Evolutionary conservation across 2,888 invertebrate genomes (phyloP), one percentile per base, ranked within the genome.

Genomic region (Eupithecia centaureata): DNA sequence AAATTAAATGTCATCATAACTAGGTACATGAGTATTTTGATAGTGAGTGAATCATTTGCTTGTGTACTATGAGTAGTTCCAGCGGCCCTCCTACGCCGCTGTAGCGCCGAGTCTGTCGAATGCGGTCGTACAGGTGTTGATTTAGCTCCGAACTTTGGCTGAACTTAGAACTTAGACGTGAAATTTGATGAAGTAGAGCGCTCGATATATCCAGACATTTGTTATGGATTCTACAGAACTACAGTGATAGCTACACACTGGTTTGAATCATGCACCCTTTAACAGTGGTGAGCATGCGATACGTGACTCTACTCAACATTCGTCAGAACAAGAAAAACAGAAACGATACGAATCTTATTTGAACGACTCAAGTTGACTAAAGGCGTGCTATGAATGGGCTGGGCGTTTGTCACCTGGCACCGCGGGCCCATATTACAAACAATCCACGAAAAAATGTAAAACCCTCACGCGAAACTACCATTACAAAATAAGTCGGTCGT

Each of bases 401-500:
- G 67, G 65, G 70, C 68, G 70, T 61, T 61, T 57, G 73, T 68
- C 63, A 47, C 66, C 66, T 64, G 70, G 67, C 59, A 66, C 71
- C 67, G 68, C 64, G 62, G 68, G 52, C 54, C 66, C 63, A 22
- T 71, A 73, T 74, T 74, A 76, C 76, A 78, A 76, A 78, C 78
- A 78, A 77, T 81, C 82, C 78, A 76, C 82, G 81, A 81, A 80
- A 81, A 81, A 85, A 80, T 75, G 81, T 80, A 81, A 82, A 84
- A 82, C 78, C 74, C 83, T 79, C 92, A 92, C 91, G 92, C 92
- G 84, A 92, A 87, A 85, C 84, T 79, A 81, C 87, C 89, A 92
- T 91, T 91, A 91, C 89, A 85, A 86, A 89, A 90, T 90, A 91
- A 88, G 84, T 86, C 84, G 86, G 82, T 80, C 87, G 86, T 88